Evolutionary conservation across 2,797 vertebrate species (phyloP), one percentile per base, ranked within the genome.

Genomic region (Schizopygopsis malacanthus): DNA sequence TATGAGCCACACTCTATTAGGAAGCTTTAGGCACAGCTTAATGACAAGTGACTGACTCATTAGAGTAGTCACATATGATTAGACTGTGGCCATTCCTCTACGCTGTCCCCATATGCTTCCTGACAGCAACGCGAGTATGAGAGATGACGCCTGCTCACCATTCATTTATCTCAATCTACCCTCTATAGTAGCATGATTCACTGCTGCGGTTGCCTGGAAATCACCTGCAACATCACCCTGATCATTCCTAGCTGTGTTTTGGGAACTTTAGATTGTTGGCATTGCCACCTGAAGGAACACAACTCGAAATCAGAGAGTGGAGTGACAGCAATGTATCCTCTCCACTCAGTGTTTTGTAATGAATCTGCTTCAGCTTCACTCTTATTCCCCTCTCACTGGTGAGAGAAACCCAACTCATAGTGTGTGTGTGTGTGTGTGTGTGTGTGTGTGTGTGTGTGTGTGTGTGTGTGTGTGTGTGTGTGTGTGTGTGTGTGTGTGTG

Each of bases 31-130:
- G 78, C 81, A 65, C 73, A 80, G 83, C 75, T 85, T 87, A 89
- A 90, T 86, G 84, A 86, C 73, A 90, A 90, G 86, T 90, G 89
- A 90, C 89, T 88, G 89, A 88, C 83, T 88, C 86, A 90, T 90
- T 88, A 90, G 81, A 61, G 86, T 72, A 79, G 84, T 90, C 89
- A 88, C 87, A 89, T 87, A 77, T 87, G 89, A 88, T 90, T 90
- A 90, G 63, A 78, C 83, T 70, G 81, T 87, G 84, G 67, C 78
- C 50, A 85, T 76, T 87, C 65, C 79, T 89, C 75, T 79, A 45
- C 73, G 73, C 28, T 43, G 56, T 85, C 81, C 78, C 75, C 83
- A 82, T 88, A 86, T 52, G 67, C 78, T 87, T 87, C 72, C 45
- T 71, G 89, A 88, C 84, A 87, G 67, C 39, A 20, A 79, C 28